Conservation (phyloP, 2,888 invertebrate genomes). For the Orthosia cruda region DNA sequence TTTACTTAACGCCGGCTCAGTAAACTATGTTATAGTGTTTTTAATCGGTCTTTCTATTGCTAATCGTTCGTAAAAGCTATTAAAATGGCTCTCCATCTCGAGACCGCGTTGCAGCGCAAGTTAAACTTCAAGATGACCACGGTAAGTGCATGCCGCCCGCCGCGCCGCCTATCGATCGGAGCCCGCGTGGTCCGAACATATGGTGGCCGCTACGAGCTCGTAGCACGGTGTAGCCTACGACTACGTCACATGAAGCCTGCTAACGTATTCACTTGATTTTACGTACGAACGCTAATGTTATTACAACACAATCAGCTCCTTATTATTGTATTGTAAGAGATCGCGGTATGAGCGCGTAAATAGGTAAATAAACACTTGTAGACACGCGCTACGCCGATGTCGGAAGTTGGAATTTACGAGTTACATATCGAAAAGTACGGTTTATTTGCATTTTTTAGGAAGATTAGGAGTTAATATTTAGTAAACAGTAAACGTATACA, state of each 20-base stretch:
- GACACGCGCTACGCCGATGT: slow-evolving; percentile 70
- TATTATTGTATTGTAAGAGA: slow-evolving; percentile 68
- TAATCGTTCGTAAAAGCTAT: slow-evolving; percentile 74
- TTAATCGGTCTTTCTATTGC: slow-evolving; percentile 74
- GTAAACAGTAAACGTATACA: slow-evolving; percentile 51
- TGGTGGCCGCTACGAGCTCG: slow-evolving; percentile 87
- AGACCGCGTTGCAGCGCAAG: slow-evolving; percentile 91
- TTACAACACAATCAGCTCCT: slow-evolving; percentile 68
- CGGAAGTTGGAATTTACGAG: slow-evolving; percentile 20
- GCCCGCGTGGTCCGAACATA: slow-evolving; percentile 89
- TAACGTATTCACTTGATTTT: slow-evolving; percentile 69
- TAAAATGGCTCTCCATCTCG: slow-evolving; percentile 89
- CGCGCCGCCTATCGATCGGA: slow-evolving; percentile 86
- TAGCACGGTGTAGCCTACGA: slow-evolving; percentile 79
- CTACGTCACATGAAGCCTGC: slow-evolving; percentile 74
- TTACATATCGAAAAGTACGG: slow-evolving; percentile 45
- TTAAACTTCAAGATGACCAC: slow-evolving; percentile 91
- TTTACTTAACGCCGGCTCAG: slow-evolving; percentile 82
- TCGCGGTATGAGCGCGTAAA: slow-evolving; percentile 67
- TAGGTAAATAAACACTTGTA: slow-evolving; percentile 90
- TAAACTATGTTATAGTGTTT: slow-evolving; percentile 88
- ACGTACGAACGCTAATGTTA: slow-evolving; percentile 70
- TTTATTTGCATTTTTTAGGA: slow-evolving; percentile 59
- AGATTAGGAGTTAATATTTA: slow-evolving; percentile 62
- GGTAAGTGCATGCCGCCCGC: slow-evolving; percentile 89